Conservation (phyloP, 1,140 invertebrate species). For the Dendrolimus punctatus region DNA sequence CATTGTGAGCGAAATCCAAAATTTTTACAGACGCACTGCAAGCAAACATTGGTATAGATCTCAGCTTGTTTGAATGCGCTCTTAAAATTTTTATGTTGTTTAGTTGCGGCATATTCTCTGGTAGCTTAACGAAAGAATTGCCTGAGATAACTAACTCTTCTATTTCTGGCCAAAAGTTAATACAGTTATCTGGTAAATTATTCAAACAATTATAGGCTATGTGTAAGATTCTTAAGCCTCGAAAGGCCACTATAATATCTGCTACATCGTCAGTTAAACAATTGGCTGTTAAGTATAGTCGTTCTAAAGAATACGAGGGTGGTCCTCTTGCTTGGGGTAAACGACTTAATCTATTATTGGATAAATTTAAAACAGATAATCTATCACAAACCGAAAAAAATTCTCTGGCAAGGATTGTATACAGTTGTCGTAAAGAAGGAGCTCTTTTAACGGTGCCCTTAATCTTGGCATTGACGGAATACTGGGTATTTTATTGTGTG, state of each 20-base stretch:
- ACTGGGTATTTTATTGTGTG: conserved; percentile 82
- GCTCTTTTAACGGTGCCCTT: conserved; percentile 77
- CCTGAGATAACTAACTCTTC: conserved; percentile 88
- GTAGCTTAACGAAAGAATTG: conserved; percentile 83
- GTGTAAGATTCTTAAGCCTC: conserved; percentile 79
- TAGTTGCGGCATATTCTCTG: conserved; percentile 82
- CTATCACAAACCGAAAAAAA: conserved; percentile 83
- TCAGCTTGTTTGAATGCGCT: conserved; percentile 86
- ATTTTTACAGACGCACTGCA: conserved; percentile 83
- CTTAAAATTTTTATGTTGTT: conserved; percentile 82
- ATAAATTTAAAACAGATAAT: conserved; percentile 81
- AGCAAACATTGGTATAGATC: conserved; percentile 82
- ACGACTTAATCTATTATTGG: conserved; percentile 82
- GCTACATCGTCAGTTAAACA: conserved; percentile 82
- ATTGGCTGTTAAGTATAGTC: conserved; percentile 84
- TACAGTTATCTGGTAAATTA: conserved; percentile 81
- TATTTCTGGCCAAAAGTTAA: conserved; percentile 82
- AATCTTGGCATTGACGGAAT: conserved; percentile 79
- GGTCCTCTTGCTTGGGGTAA: conserved; percentile 74
- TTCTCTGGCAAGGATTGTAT: conserved; percentile 81
- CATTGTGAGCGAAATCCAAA: conserved; percentile 88
- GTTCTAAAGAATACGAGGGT: conserved; percentile 77
- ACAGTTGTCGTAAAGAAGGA: conserved; percentile 85
- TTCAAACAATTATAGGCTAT: conserved; percentile 85
- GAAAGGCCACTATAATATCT: conserved; percentile 78